Base-by-base conservation (phyloP, 30 jellyfish, hydroid and myxozoan genomes). In the Chrysaora quinquecirrha region DNA sequence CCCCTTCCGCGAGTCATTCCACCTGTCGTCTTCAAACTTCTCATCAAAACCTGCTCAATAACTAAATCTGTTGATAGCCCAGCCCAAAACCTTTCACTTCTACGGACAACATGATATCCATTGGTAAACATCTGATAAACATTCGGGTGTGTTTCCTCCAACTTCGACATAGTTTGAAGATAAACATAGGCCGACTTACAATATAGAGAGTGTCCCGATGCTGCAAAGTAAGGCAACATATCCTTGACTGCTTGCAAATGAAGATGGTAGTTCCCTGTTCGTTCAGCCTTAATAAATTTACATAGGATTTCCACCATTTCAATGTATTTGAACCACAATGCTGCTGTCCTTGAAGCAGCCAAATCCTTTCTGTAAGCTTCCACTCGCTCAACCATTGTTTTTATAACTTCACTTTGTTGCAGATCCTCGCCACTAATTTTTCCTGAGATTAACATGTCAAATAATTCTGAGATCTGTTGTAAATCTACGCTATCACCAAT, bases 141-240 rank as follows among this genome's bases (percentile, higher is more conserved):
- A 50, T 31, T 27, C 12, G 78, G 89, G 30, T 71, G 70, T 24
- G 52, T 66, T 27, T 30, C 38, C 65, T 85, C 22, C 22, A 78
- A 95, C 50, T 70, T 83, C 60, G 46, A 25, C 93, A 87, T 87
- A 10, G 21, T 54, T 79, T 86, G 96, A 9, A 85, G 80, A 62
- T 75, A 85, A 33, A 76, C 31, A 0, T 84, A 32, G 24, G 94
- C 58, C 72, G 82, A 12, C 81, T 80, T 82, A 2, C 91, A 66
- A 61, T 88, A 88, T 48, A 68, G 54, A 46, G 48, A 50, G 72
- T 82, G 93, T 27, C 82, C 79, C n/a, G 93, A 50, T 67, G 85
- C 85, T 33, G 85, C 91, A 65, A 64, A 64, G 48, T 80, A 80
- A 11, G 84, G 91, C 84, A 80, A 48, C 85, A 76, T 54, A 1